These are phyloP conservation scores for Xenopus borealis DNA, from an alignment of 2,113 vertebrate species.

Conservation along the genomic window DNA sequence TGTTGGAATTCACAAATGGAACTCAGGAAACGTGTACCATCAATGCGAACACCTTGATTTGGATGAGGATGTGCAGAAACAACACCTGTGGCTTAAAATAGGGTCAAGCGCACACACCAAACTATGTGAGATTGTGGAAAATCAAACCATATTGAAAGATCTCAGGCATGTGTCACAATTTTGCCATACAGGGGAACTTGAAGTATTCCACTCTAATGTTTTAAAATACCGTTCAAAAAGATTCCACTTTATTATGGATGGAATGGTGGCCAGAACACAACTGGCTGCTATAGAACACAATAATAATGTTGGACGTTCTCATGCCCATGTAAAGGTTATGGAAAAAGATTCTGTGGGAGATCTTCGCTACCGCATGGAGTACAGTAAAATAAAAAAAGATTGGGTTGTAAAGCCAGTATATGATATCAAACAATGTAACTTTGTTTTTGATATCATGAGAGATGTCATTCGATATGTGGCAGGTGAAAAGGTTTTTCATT, in stretches of 20 bases:
- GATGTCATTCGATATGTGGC: not conserved
- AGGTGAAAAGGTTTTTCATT: not conserved
- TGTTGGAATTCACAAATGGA: not conserved
- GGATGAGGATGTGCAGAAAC: not conserved
- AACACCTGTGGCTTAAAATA: not conserved
- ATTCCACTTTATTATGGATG: not conserved
- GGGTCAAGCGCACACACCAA: not conserved
- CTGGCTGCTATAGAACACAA: not conserved
- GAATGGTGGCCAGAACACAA: not conserved
- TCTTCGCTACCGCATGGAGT: not conserved
- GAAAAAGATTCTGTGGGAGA: not conserved
- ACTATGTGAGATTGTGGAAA: not conserved
- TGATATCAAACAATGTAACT: not conserved
- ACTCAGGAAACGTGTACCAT: not conserved
- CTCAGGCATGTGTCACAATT: not conserved
- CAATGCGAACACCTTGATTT: not conserved
- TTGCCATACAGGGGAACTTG: conserved; percentile 2
- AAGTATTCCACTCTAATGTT: not conserved
- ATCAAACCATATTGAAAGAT: not conserved
- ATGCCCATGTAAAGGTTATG: not conserved
- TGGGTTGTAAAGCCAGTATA: not conserved
- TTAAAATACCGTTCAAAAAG: conserved; percentile 2
- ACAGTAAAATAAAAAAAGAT: not conserved
- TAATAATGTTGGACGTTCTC: not conserved
- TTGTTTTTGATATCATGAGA: not conserved